phyloP scores from a whole-genome alignment of 37 sponge, comb jelly and placozoan genomes.

The Oscarella lobularis region DNA sequence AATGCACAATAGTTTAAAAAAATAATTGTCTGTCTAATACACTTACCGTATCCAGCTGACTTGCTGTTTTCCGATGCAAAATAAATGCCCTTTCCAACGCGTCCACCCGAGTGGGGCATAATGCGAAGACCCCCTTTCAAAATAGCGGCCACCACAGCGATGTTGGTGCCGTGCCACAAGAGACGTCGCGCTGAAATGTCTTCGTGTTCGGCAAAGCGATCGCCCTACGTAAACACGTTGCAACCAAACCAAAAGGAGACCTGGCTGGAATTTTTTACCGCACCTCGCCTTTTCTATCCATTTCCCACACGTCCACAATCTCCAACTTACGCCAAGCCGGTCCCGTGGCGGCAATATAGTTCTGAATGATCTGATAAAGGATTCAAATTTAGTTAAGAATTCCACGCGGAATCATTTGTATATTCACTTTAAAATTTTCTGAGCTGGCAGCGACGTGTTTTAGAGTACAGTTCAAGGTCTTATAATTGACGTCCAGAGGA shows the following conservation, averaged over 20 bases:
- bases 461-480: constrained; percentile 39
- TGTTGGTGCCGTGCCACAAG: constrained; percentile 90
- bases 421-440: constrained; percentile 13
- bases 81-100: constrained; percentile 83
- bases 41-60: constrained; percentile 76
- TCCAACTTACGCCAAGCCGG: constrained; percentile 12
- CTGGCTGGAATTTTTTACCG: background rate
- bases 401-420: background rate
- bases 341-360: constrained; percentile 31
- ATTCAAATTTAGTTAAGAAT: background rate
- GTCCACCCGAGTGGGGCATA: constrained; percentile 90
- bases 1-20: no score
- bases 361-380: constrained; percentile 23
- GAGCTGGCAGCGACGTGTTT: constrained; percentile 8
- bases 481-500: constrained; percentile 59
- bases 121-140: constrained; percentile 72
- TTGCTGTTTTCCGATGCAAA: constrained; percentile 87
- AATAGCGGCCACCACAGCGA: constrained; percentile 89
- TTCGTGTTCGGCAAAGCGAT: constrained; percentile 40
- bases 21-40: background rate
- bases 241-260: background rate
- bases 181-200: constrained; percentile 37
- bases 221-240: background rate
- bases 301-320: constrained; percentile 39
- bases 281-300: constrained; percentile 62